A percentile compares a stretch with the other conserved stretches of the same genome.
Conservation (phyloP, 1,140 invertebrate genomes). For the Ostrea edulis region DNA sequence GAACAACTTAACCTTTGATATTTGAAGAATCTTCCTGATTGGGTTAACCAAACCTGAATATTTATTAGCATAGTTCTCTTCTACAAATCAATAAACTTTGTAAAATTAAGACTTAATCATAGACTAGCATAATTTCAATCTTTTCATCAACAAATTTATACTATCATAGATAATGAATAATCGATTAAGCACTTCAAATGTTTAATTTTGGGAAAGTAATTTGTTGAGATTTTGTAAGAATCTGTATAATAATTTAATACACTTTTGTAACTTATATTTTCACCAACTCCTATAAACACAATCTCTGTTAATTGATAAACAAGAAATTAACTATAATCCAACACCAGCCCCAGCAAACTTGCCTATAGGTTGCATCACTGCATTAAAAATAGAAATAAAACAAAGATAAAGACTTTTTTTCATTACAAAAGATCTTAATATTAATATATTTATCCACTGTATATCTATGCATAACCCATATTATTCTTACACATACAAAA, state of each 20-base stretch:
- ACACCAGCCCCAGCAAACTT: conserved; percentile 35
- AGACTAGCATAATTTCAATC: background rate
- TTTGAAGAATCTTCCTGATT: background rate
- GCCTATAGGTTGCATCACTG: conserved; percentile 52
- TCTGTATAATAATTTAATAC: too few species aligned
- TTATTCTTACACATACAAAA: too few species aligned
- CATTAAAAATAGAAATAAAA: conserved; percentile 25
- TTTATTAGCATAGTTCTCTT: background rate
- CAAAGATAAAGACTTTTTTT: background rate
- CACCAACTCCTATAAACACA: too few species aligned
- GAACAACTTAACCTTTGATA: conserved; percentile 1
- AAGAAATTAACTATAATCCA: background rate
- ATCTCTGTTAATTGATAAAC: conserved; percentile 19
- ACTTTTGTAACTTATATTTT: too few species aligned
- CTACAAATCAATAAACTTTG: background rate
- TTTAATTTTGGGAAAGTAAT: too few species aligned
- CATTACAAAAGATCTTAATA: background rate
- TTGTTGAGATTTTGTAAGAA: too few species aligned
- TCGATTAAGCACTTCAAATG: too few species aligned
- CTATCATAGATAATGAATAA: too few species aligned
- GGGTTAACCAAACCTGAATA: conserved; percentile 8
- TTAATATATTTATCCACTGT: background rate
- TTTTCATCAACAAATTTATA: background rate
- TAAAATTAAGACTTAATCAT: background rate
- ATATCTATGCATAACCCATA: background rate